phyloP scores from a whole-genome alignment of 1,140 invertebrate genomes.

The Pteromalus puparum region DNA sequence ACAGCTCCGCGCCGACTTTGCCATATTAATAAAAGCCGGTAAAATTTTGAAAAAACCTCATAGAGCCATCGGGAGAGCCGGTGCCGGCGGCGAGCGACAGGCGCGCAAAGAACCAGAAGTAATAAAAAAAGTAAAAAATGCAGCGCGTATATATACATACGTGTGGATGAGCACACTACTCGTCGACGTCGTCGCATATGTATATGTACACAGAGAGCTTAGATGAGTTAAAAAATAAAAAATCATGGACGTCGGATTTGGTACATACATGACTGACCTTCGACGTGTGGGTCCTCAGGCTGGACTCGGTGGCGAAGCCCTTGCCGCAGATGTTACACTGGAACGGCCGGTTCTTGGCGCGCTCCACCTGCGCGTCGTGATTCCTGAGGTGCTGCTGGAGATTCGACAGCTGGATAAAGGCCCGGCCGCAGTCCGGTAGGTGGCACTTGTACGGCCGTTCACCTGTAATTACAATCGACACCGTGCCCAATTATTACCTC shows the following conservation, averaged over 20 bases:
- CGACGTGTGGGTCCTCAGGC: conserved; percentile 94
- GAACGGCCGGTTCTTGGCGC: conserved; percentile 95
- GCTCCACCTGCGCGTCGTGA: conserved; percentile 96
- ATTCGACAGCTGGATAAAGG: conserved; percentile 98
- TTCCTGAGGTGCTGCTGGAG: conserved; percentile 97
- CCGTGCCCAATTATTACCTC: neutral
- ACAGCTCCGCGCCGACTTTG: conserved; percentile 1
- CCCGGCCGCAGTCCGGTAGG: conserved; percentile 94
- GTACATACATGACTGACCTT: conserved; percentile 92
- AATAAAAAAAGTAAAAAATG: conserved; percentile 6
- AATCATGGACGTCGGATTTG: conserved; percentile 75
- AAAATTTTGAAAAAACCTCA: neutral
- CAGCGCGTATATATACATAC: conserved; percentile 19
- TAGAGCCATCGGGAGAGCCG: neutral
- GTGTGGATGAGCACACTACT: conserved; percentile 13
- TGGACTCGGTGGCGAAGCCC: conserved; percentile 96
- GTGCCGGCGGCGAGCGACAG: neutral
- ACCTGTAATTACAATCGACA: conserved; percentile 80
- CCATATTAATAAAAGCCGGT: neutral
- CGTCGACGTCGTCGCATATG: neutral
- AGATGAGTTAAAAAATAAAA: conserved; percentile 19
- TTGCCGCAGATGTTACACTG: conserved; percentile 98
- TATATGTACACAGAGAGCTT: conserved; percentile 5
- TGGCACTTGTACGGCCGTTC: conserved; percentile 98
- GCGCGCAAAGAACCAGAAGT: neutral